Percentiles rank a stretch among this genome's conserved stretches.
These are phyloP conservation scores for Autographa gamma DNA, from an alignment of 2,888 invertebrate genomes.

Conservation along the genomic window DNA sequence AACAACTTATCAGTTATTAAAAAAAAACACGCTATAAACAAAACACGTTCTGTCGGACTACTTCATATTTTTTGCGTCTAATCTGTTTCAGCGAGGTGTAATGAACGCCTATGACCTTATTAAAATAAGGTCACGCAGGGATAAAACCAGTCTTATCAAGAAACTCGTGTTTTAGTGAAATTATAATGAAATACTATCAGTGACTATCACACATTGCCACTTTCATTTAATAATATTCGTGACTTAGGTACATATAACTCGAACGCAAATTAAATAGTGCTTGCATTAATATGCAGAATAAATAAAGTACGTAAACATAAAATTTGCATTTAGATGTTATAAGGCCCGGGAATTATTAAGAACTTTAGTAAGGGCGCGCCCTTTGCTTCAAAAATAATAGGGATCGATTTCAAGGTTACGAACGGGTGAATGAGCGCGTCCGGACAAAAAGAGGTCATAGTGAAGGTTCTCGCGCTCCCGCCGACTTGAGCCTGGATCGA, in stretches of 20 bases:
- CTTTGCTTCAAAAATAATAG: constrained; percentile 52
- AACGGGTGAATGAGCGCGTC: constrained; percentile 75
- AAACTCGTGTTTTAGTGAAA: neutral
- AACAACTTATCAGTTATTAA: neutral
- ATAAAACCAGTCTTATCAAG: neutral
- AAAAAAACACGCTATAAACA: neutral
- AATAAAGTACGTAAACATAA: constrained; percentile 15
- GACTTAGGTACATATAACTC: neutral
- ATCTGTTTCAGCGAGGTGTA: constrained; percentile 16
- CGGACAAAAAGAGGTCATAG: constrained; percentile 83
- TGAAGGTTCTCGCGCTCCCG: constrained; percentile 75
- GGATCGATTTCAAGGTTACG: constrained; percentile 79
- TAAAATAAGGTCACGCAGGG: constrained; percentile 32
- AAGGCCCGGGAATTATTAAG: constrained; percentile 28
- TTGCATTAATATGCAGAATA: neutral
- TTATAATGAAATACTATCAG: neutral
- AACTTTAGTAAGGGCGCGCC: constrained; percentile 30
- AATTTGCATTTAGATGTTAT: constrained; percentile 15
- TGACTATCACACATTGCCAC: neutral
- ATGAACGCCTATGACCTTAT: constrained; percentile 37
- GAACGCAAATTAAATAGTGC: neutral
- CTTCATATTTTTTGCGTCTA: neutral
- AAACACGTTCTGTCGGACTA: neutral
- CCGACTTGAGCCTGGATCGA: constrained; percentile 64
- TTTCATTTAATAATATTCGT: neutral